Evolutionary conservation across 2,797 vertebrate species (phyloP).

Genomic region (Microctenopoma steveboyesi): DNA sequence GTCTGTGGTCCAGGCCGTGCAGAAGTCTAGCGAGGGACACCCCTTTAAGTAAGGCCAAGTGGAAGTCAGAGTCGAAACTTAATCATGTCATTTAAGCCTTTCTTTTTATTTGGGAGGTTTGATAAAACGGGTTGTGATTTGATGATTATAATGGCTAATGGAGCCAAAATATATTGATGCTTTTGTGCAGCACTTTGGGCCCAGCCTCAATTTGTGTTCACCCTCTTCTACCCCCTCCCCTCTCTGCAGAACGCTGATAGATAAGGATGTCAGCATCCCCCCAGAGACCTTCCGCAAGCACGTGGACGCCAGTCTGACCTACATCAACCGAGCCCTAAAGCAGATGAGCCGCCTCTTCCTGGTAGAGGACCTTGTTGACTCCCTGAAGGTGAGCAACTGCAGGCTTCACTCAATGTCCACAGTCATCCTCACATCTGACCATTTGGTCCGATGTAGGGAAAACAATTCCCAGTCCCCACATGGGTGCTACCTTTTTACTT

Average conservation of each 20-base stretch:
- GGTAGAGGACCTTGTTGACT: conserved; percentile 94
- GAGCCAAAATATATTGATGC: not conserved
- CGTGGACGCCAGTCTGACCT: conserved; percentile 84
- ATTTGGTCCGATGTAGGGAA: not conserved
- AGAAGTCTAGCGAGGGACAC: conserved; percentile 91
- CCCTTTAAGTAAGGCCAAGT: conserved; percentile 89
- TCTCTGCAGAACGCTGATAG: conserved; percentile 86
- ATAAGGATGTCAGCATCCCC: conserved; percentile 89
- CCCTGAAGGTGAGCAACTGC: conserved; percentile 87
- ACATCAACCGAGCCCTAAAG: conserved; percentile 89
- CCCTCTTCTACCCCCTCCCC: conserved; percentile 32
- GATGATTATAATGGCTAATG: too few relatives aligned
- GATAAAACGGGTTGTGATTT: not conserved
- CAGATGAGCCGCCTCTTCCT: conserved; percentile 90
- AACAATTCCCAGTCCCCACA: not conserved
- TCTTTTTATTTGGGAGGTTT: not conserved
- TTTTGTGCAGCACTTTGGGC: not conserved
- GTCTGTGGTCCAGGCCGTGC: conserved; percentile 92
- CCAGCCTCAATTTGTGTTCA: conserved; percentile 51
- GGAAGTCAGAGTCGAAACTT: accelerated
- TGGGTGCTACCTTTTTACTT: conserved; percentile 4
- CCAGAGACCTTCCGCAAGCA: conserved; percentile 92
- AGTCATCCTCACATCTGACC: accelerated
- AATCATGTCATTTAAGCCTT: not conserved
- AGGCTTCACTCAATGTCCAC: not conserved